Evolutionary conservation across 1,140 invertebrate species (phyloP), one percentile per base, ranked within the genome.

Genomic region (Macrobrachium nipponense): DNA sequence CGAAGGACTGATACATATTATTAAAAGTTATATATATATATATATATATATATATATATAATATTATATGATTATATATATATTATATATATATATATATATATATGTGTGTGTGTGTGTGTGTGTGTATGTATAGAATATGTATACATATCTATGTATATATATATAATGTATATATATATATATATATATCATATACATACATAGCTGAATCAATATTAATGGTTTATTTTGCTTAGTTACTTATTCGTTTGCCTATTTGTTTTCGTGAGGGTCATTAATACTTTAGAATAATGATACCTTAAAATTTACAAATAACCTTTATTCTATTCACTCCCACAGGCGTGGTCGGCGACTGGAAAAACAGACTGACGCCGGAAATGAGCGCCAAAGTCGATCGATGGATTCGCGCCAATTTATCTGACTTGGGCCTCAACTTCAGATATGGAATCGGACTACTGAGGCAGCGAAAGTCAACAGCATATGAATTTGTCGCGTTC

Each of bases 321-420:
- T 36, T 36, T 36, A 36, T 36, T 15, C 18, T 58, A 44, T 51
- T 68, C n/a, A 43, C 2, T 68, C 36, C 17, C 27, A 1, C 86
- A 87, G 86, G 86, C 20, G 59, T 60, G 51, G 12, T 73, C 12
- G 86, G 86, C 2, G 80, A 66, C 60, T 82, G 86, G 86, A 87
- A 82, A 60, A 51, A 70, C 43, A 77, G 77, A 51, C 44, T 87
- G 20, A 82, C 80, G 10, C 72, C 70, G 15, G 80, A 82, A 44
- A 72, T 78, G 59, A 23, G 76, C 12, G 80, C 70, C 11, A 68
- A 82, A 15, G 43, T 87, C 11, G 86, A 87, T 59, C 51, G 51
- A 5, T 87, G 78, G 62, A 43, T 64, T 23, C 27, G 43, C 8
- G 17, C 80, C 43, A 58, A 80, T 14, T 27, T 79, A 14, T 11